Evolutionary conservation across 2,113 vertebrate species (phyloP).

Genomic region (Ancistrus triradiatus): DNA sequence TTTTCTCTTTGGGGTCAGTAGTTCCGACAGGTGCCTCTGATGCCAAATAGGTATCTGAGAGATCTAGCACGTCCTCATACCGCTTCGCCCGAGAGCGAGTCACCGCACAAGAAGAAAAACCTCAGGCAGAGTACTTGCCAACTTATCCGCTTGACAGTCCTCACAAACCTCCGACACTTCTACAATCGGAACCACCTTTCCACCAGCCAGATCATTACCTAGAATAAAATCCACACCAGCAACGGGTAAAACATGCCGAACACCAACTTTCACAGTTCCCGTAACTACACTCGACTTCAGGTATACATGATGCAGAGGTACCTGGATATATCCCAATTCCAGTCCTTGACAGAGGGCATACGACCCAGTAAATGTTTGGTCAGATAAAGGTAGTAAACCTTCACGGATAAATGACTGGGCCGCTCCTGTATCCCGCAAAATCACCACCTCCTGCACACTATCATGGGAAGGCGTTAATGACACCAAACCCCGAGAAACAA

Average conservation of each 20-base stretch:
- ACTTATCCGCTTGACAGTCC: not conserved
- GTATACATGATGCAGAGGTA: not conserved
- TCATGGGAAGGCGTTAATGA: not conserved
- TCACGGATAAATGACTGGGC: not conserved
- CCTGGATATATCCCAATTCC: not conserved
- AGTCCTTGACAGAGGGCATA: not conserved
- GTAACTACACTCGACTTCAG: not conserved
- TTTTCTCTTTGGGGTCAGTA: not conserved
- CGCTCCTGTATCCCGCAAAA: not conserved
- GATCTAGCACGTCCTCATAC: not conserved
- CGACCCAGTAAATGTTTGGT: not conserved
- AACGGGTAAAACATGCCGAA: not conserved
- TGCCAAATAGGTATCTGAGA: not conserved
- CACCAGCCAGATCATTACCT: slow-evolving; percentile 4
- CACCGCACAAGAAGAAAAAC: not conserved
- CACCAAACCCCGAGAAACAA: not conserved
- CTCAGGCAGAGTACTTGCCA: not conserved
- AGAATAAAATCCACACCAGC: slow-evolving; percentile 1
- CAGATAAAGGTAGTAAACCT: not conserved
- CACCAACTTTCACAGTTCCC: not conserved
- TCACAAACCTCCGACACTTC: not conserved
- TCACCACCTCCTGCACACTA: not conserved
- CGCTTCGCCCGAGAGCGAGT: not conserved
- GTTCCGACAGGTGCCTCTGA: not conserved
- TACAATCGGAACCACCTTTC: not conserved